Evolutionary conservation across 2,888 invertebrate species (phyloP), one percentile per base, ranked within the genome.

Genomic region (Pediacus dermestoides): DNA sequence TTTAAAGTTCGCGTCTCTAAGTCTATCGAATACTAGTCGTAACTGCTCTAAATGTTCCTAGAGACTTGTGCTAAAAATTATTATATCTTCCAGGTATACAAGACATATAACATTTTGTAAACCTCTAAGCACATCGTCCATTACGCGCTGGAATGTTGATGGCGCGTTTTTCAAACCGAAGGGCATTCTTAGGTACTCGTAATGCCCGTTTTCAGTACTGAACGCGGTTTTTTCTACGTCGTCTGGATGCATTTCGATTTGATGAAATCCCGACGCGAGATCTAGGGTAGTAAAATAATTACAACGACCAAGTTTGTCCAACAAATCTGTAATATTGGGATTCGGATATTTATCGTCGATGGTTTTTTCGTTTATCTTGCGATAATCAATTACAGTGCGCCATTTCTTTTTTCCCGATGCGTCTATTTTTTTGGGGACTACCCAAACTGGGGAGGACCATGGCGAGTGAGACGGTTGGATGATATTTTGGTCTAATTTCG

Each of bases 11-110:
- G 28, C 32, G 28, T 44, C 22, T 11, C 43, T 18, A 2, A 57
- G 36, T 39, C 34, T 40, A 25, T 50, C 10, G n/a, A 60, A 52
- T 0, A 59, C 49, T 13, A 14, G 11, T 28, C 37, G 36, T 13
- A 51, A 34, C 10, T 33, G 46, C 21, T 39, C 26, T 1, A 38
- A 30, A 25, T 57, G 58, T 39, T 58, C 52, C 14, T 55, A 42
- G 2, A 57, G 21, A 8, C 18, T 18, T 18, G 18, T 18, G 8
- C 18, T 18, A 18, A 18, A 18, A 18, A 18, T 8, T 18, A 64
- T 45, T 2, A 58, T 53, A 33, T 63, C 62, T 16, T 63, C 63
- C 14, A 60, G 44, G 43, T 55, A 61, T 1, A 48, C 48, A 7
- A 52, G 28, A 4, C 44, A 46, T 21, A 28, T 40, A 38, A 44